Base-by-base conservation (phyloP, 2,888 invertebrate genomes). In the Tetragnatha montana region DNA sequence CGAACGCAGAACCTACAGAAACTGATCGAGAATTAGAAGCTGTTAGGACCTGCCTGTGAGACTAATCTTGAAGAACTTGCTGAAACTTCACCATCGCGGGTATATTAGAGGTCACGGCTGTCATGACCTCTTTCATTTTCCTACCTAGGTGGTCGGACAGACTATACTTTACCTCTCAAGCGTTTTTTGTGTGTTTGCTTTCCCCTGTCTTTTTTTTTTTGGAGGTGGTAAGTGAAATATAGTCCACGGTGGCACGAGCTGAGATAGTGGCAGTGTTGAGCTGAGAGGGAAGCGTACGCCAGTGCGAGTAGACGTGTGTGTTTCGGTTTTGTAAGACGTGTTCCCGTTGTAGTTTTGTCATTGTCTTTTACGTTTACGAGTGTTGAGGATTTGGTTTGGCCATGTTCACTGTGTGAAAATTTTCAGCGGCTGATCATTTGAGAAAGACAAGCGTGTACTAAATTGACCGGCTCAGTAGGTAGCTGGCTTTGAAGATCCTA, bases 141-240 rank as follows among this genome's bases (percentile, higher is more conserved):
- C 80, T 74, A 73, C 86, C 68, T 80, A 19, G 86, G 80, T 86
- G 86, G 86, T 86, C 86, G 86, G 22, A 83, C 21, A 71, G 73
- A 70, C 82, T 74, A 83, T 83, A 83, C 76, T 84, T 76, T 84
- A 70, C 85, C 79, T 73, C 70, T 70, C 69, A 70, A 50, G 35
- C 79, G 17, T 73, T 79, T 86, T 79, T 49, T 74, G 22, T 68
- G 35, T 68, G 51, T 68, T 79, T 86, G 74, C 19, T 82, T 60
- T n/a, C 22, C 60, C 70, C 49, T 49, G 22, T 14, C 35, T 47
- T 51, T 7, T 51, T 51, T 47, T 73, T 73, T 51, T 76, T 60
- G 17, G 12, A 60, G 21, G 73, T 68, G 80, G 74, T 47, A 60
- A 60, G 60, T 60, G 60, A 60, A 60, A 60, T 60, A 60, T 8